Base-by-base conservation (phyloP, 1,140 invertebrate species). In the Bombus haemorrhoidalis region DNA sequence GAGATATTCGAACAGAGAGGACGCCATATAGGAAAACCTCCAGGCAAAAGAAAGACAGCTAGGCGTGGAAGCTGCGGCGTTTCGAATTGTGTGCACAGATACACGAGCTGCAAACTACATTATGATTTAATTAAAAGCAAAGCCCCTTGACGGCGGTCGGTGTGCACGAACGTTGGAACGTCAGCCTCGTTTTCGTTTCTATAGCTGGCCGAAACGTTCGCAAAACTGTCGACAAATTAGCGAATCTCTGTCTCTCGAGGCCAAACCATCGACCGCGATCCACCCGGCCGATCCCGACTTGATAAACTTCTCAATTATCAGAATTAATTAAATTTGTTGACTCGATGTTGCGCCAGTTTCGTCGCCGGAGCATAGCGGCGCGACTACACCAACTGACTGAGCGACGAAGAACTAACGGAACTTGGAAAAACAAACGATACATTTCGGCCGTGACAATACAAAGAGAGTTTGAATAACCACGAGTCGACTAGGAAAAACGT, bases 51-150 rank as follows among this genome's bases (percentile, higher is more conserved):
- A 83, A 34, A 9, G 18, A 43, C 39, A 37, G 34, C 18, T 5
- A 66, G 22, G 18, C 8, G 39, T 15, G 41, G 47, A 25, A n/a
- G n/a, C 34, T 2, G 43, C 2, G 22, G 41, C 1, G 41, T 2
- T 59, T 34, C 53, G 53, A 62, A 10, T 37, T 59, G 57, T 59
- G 8, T 9, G 53, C 64, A 62, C 15, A 72, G 73, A 77, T 57
- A 66, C 41, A 41, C 39, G 37, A 18, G 41, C 34, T 6, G 18
- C 77, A 85, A 87, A 87, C 81, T 85, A 80, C 79, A 90, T 90
- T 90, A 88, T 90, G 76, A 90, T 90, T 90, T 90, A 90, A 90
- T 90, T 90, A 90, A 90, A 90, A 90, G 71, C 79, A 78, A 90
- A 90, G 78, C 81, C 73, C 15, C 22, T 22, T 25, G n/a, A 37